Conservation (phyloP, 2,113 vertebrate species). For the Mirza zaza region DNA sequence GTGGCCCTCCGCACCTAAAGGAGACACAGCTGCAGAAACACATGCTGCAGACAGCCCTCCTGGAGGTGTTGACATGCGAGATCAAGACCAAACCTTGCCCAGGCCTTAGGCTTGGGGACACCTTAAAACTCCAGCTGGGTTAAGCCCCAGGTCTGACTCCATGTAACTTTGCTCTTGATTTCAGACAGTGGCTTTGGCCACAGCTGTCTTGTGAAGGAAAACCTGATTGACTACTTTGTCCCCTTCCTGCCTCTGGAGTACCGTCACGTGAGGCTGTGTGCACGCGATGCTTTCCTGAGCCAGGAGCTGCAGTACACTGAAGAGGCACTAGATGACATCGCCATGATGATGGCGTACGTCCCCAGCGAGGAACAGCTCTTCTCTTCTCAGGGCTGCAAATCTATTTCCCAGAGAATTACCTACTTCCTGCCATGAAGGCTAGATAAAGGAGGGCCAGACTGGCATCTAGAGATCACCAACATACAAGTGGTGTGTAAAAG, state of each 20-base stretch:
- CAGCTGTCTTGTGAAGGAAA: slow-evolving; percentile 89
- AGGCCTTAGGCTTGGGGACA: background rate
- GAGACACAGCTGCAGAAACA: background rate
- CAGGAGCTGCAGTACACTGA: slow-evolving; percentile 88
- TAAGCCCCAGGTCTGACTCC: background rate
- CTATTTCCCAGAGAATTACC: slow-evolving; percentile 93
- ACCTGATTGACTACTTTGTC: slow-evolving; percentile 92
- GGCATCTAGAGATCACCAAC: background rate
- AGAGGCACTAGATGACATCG: slow-evolving; percentile 88
- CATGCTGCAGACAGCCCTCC: background rate
- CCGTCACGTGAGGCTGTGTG: slow-evolving; percentile 92
- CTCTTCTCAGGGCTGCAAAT: slow-evolving; percentile 97
- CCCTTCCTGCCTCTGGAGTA: slow-evolving; percentile 96
- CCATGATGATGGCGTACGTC: slow-evolving; percentile 92
- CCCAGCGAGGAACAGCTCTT: slow-evolving; percentile 94
- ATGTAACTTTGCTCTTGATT: slow-evolving; percentile 33
- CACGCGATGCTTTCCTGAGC: slow-evolving; percentile 88
- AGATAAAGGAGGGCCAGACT: background rate
- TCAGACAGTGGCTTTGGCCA: slow-evolving; percentile 87
- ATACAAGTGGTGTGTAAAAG: background rate
- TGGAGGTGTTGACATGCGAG: background rate
- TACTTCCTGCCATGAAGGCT: slow-evolving; percentile 91
- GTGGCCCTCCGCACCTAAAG: fast-evolving
- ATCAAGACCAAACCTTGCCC: background rate
- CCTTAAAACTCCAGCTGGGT: background rate